These are phyloP conservation scores for Otocyon megalotis DNA, from an alignment of 2,113 vertebrate genomes.

Conservation along the genomic window DNA sequence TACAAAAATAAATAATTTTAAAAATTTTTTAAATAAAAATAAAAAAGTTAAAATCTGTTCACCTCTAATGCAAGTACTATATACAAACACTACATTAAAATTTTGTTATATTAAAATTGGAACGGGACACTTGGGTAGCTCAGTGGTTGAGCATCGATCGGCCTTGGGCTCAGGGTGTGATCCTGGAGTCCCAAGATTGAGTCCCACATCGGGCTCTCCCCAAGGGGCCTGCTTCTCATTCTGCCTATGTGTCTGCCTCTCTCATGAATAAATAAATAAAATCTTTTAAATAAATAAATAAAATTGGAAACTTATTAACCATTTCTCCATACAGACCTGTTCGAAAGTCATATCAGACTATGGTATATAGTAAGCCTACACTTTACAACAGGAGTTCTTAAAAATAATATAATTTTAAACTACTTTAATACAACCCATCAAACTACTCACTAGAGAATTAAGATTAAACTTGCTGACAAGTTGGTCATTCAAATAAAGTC, in stretches of 20 bases:
- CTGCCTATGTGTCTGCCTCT: too few species aligned
- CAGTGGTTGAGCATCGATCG: too few species aligned
- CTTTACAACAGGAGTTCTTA: conserved; percentile 4
- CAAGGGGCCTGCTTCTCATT: too few species aligned
- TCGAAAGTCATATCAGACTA: background rate
- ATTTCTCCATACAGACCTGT: conserved; percentile 18
- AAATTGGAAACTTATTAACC: conserved; percentile 17
- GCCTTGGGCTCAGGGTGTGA: too few species aligned
- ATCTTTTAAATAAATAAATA: background rate
- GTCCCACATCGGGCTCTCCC: too few species aligned
- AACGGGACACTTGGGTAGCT: background rate
- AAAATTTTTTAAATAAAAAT: background rate
- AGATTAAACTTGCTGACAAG: conserved; percentile 1
- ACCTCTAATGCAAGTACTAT: background rate
- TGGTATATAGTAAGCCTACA: background rate
- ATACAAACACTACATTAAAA: conserved; percentile 49
- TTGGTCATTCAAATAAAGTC: conserved; percentile 32
- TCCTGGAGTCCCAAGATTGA: too few species aligned
- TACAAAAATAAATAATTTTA: background rate
- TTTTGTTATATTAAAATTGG: background rate
- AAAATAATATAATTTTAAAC: conserved; percentile 44
- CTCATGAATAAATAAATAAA: too few species aligned
- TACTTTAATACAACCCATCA: background rate
- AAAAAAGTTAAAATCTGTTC: background rate
- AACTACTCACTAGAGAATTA: conserved; percentile 47